Evolutionary conservation across 2,888 invertebrate species (phyloP), one percentile per base, ranked within the genome.

Genomic region (Lasius fuliginosus): DNA sequence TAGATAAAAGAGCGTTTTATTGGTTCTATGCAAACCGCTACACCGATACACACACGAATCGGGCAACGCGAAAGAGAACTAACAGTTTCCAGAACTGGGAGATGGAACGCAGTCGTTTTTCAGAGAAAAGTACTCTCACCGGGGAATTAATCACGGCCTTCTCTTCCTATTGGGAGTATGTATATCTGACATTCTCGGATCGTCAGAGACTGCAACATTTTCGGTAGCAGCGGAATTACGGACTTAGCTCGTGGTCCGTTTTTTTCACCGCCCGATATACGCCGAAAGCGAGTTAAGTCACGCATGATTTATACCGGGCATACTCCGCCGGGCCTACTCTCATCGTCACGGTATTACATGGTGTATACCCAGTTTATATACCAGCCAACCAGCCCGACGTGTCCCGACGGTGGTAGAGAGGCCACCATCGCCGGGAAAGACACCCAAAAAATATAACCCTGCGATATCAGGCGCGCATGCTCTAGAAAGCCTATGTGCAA

Each of bases 401-500:
- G 77, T 71, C 71, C 74, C 68, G 23, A 56, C 27, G 74, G 69
- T 65, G n/a, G 49, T 53, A n/a, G n/a, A n/a, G n/a, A 53, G n/a
- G 49, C n/a, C n/a, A 49, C 49, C 49, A 53, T n/a, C 77, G 75
- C 15, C 86, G 82, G 85, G 82, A 88, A 86, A 82, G 81, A 82
- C 83, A 83, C 65, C 82, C 84, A 89, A 90, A 90, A 90, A 90
- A 86, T 90, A 87, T 83, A 86, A 85, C 83, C 83, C 84, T 15
- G 53, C 85, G 68, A 82, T 87, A 90, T 90, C 87, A 81, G 49
- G 76, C 83, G 87, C 85, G 89, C 88, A 90, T 90, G 90, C 86
- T 90, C 90, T 73, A 90, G 91, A 92, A 92, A 92, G 89, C 84
- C 89, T 87, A 85, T 79, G 75, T 85, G 91, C 87, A 90, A 93